Conservation (phyloP, 2,113 vertebrate genomes). For the Myiagra hebetior region DNA sequence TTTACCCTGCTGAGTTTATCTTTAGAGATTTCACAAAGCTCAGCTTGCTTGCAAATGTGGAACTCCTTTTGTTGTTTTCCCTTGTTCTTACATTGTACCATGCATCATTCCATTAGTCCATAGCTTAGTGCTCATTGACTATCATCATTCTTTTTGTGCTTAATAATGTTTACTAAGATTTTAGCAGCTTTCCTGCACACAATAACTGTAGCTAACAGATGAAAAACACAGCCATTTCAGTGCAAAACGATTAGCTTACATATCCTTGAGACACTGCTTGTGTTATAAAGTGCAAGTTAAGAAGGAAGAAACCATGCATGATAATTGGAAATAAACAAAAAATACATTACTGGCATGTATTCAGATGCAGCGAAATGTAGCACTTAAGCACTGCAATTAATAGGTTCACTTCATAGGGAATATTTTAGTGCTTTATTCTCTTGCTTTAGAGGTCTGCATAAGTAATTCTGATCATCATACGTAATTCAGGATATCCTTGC, state of each 20-base stretch:
- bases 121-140: constrained; percentile 8
- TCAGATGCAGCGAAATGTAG: background rate
- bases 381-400: background rate
- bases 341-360: background rate
- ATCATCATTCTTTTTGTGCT: constrained; percentile 17
- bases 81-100: background rate
- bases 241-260: background rate
- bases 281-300: background rate
- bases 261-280: background rate
- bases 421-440: background rate
- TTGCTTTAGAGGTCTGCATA: background rate
- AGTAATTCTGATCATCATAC: background rate
- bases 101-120: constrained; percentile 48
- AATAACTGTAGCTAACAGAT: constrained; percentile 37
- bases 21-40: constrained; percentile 1
- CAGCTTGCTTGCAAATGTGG: background rate
- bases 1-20: background rate
- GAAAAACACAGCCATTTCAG: background rate
- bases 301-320: constrained; percentile 7
- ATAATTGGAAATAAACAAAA: background rate
- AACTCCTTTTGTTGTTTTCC: background rate
- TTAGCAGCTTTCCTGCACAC: background rate
- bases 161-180: constrained; percentile 61
- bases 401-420: background rate
- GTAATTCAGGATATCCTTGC: background rate